Conservation (phyloP, 2,113 vertebrate genomes). For the Neotoma lepida region DNA sequence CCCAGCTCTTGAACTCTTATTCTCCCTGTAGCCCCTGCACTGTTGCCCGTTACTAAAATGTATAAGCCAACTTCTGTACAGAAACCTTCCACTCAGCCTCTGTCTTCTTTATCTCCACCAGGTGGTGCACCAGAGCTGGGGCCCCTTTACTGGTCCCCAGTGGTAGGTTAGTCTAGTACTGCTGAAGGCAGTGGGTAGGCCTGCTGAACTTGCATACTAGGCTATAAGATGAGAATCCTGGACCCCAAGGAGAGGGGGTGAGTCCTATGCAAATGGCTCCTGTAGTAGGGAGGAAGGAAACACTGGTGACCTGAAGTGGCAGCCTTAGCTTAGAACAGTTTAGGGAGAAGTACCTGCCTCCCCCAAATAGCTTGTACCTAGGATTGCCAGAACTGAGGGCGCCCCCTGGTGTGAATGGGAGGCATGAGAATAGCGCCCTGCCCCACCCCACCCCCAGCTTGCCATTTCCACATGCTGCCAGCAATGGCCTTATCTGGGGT, state of each 20-base stretch:
- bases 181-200: background rate
- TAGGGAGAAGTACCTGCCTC: background rate
- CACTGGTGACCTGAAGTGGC: background rate
- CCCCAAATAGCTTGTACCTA: background rate
- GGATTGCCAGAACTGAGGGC: too few relatives aligned
- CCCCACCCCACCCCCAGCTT: background rate
- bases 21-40: slow-evolving; percentile 79
- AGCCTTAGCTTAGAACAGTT: background rate
- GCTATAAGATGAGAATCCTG: background rate
- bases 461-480: background rate
- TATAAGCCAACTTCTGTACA: slow-evolving; percentile 76
- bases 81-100: slow-evolving; percentile 77
- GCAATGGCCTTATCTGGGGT: accelerated
- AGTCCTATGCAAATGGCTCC: background rate
- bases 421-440: too few relatives aligned
- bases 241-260: background rate
- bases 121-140: slow-evolving; percentile 31
- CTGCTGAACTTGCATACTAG: background rate
- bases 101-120: slow-evolving; percentile 76
- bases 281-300: background rate
- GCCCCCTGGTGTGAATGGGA: background rate
- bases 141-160: background rate
- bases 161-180: background rate
- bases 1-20: slow-evolving; percentile 80
- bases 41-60: slow-evolving; percentile 80